Base-by-base conservation (phyloP, 2,888 invertebrate genomes). In the Argyra leucocephala region DNA sequence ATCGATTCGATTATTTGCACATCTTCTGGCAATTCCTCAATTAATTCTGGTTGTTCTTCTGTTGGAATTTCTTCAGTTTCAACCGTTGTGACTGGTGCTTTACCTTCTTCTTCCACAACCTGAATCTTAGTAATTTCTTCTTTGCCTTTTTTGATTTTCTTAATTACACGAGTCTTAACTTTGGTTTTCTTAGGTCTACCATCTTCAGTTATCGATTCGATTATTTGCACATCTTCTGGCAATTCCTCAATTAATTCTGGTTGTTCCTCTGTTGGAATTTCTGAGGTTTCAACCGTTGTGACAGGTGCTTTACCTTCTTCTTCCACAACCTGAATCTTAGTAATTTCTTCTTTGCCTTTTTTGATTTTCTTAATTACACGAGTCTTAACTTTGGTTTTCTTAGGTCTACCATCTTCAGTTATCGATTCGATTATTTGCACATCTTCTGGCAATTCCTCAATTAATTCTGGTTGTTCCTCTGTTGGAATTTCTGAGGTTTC, bases 11-110 rank as follows among this genome's bases (percentile, higher is more conserved):
- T n/a, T 60, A 69, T 65, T n/a, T 65, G 67, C 0, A 77, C 74
- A 68, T 74, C 74, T 71, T 78, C 77, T 7, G 76, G 76, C 37
- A 76, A 64, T 71, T 78, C 76, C 66, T 74, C 71, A 0, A 71
- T n/a, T 3, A 64, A 63, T 31, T 64, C 61, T 74, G 71, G 61
- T 22, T 74, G 69, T 61, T 65, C 62, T 22, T 65, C 63, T 1
- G 63, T 1, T 57, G 66, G 65, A 71, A 74, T 64, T 66, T 62
- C 72, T 67, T 69, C 71, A 9, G 69, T 69, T 18, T 69, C 69
- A 0, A 76, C 69, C 0, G 73, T 74, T 0, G 72, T 75, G 12
- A 73, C 73, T 0, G 79, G 78, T 3, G 71, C 66, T 64, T 75
- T 72, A 12, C 70, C 73, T 36, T 75, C 74, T 67, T 75, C 74